A percentile compares a stretch with the other conserved stretches of the same genome.
These are phyloP conservation scores for Seriola rivoliana DNA, from an alignment of 2,113 vertebrate species.

Conservation along the genomic window DNA sequence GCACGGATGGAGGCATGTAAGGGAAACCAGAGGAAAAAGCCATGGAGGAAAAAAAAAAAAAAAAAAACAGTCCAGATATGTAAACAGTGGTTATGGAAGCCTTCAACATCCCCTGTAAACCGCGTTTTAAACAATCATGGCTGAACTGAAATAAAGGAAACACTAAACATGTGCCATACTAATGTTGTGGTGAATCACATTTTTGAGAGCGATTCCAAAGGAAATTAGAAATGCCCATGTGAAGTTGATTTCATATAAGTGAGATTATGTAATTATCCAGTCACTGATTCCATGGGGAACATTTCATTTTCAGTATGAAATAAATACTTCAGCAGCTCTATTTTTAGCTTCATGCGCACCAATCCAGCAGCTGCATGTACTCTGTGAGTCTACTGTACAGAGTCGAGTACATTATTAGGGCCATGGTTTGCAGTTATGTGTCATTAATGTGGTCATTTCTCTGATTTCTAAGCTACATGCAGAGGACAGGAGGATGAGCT, in stretches of 20 bases:
- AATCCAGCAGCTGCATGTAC: background rate
- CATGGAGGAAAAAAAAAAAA: constrained; percentile 1
- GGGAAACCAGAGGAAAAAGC: constrained; percentile 32
- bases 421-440: background rate
- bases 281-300: constrained; percentile 30
- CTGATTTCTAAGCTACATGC: constrained; percentile 4
- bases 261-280: constrained; percentile 33
- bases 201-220: background rate
- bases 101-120: constrained; percentile 50
- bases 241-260: constrained; percentile 28
- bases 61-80: constrained; percentile 38
- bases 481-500: background rate
- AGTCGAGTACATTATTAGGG: background rate
- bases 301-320: background rate
- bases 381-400: background rate
- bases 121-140: constrained; percentile 47
- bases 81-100: constrained; percentile 57
- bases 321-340: constrained; percentile 1
- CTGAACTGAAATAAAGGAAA: constrained; percentile 46
- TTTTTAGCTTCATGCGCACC: constrained; percentile 24
- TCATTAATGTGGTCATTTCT: constrained; percentile 11
- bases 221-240: constrained; percentile 13
- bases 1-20: constrained; percentile 34
- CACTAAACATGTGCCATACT: constrained; percentile 37
- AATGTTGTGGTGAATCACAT: constrained; percentile 42